Evolutionary conservation across 2,888 invertebrate species (phyloP), one percentile per base, ranked within the genome.

Genomic region (Microplitis deprimator): DNA sequence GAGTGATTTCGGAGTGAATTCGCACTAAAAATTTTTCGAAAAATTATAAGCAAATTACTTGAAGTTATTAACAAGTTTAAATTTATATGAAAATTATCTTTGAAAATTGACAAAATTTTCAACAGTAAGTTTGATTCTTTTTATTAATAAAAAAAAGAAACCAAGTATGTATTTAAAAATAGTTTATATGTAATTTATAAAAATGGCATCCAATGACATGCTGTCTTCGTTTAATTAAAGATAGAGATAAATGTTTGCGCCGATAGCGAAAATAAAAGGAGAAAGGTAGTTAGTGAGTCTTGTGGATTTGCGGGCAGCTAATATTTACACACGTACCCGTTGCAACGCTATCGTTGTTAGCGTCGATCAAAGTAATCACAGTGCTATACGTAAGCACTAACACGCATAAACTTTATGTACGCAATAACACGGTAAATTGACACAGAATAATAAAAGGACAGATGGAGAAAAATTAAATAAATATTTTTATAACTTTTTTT

Each of bases 341-440:
- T 50, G 50, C 50, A 50, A 13, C 50, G 50, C 13, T 50, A 50
- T 50, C 73, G 76, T 81, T 79, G 78, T 81, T 82, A 81, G 75
- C 78, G 78, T 81, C 80, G 78, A 81, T 81, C 79, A 79, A 82
- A 79, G 77, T 79, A 82, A 82, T 82, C 79, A 80, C 79, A 75
- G 77, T 80, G 74, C 80, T 80, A 74, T 73, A 74, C 77, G 77
- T 75, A 68, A 40, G 67, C 70, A 68, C 20, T 62, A 65, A 72
- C 68, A 78, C 75, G 50, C 50, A 50, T 50, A 50, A 50, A 50
- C 50, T 50, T 50, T 40, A 68, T 29, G 68, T 17, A 69, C 20
- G 72, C 76, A 68, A 40, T 75, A 70, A 73, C 68, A 50, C 40
- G 68, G 41, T 74, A 61, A 69, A 71, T 76, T 65, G 67, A 17